Evolutionary conservation across 2,113 vertebrate genomes (phyloP).

Genomic region (Microcebus ravelobensis): DNA sequence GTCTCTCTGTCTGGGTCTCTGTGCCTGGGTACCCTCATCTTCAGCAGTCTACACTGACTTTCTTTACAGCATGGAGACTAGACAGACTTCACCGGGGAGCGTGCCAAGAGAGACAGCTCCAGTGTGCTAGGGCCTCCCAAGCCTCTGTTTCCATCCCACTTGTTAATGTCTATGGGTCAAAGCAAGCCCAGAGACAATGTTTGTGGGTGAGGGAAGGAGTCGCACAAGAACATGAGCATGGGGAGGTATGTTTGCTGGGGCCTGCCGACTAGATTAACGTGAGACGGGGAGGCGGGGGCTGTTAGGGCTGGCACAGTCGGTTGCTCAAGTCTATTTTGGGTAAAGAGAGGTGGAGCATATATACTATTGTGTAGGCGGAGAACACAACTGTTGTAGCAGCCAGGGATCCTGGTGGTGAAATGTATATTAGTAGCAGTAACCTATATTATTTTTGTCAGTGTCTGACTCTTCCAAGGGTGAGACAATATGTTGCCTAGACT

Average conservation of each 20-base stretch:
- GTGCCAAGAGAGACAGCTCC: background rate
- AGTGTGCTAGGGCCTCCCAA: background rate
- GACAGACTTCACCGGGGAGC: background rate
- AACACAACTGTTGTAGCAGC: background rate
- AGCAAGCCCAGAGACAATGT: background rate
- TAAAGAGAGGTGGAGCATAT: background rate
- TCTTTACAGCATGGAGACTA: background rate
- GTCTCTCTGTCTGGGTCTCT: background rate
- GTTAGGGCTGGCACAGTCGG: background rate
- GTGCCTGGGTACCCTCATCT: background rate
- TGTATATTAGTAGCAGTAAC: background rate
- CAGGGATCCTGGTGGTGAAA: background rate
- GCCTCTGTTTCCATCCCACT: background rate
- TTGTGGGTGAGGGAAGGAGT: background rate
- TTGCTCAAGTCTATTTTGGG: background rate
- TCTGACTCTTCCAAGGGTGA: background rate
- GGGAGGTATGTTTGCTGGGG: background rate
- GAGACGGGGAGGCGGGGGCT: background rate
- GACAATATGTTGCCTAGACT: background rate
- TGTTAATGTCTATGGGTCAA: background rate
- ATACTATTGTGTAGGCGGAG: background rate
- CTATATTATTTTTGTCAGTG: background rate
- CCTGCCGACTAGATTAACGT: rapidly evolving
- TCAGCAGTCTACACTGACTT: background rate
- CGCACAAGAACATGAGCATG: rapidly evolving